phyloP scores from a whole-genome alignment of 1,140 invertebrate species.

The Dolichoris vasculosae region DNA sequence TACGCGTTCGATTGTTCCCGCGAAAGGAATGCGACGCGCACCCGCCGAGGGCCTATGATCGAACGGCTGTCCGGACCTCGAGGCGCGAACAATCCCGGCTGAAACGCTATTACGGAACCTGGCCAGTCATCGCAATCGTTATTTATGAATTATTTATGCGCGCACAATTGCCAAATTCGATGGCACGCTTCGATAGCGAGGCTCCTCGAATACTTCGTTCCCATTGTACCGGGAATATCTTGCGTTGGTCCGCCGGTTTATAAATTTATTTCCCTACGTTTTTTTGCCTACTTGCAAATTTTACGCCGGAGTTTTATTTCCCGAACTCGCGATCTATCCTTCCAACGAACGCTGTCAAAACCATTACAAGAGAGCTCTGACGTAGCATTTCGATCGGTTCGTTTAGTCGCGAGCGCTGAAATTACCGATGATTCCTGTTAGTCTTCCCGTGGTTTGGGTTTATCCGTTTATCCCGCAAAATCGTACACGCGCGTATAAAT shows the following conservation, averaged over 20 bases:
- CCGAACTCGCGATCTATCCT: not conserved
- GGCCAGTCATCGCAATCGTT: conserved; percentile 3
- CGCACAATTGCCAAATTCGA: not conserved
- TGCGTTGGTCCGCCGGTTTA: not conserved
- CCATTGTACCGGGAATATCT: not conserved
- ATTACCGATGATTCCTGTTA: not conserved
- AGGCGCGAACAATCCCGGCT: not conserved
- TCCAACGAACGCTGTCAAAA: not conserved
- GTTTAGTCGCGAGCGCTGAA: not conserved
- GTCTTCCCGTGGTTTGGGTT: too few relatives aligned
- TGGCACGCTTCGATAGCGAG: not conserved
- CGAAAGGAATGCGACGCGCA: not conserved
- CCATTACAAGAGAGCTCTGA: not conserved
- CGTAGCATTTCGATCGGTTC: not conserved
- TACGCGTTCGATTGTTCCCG: not conserved
- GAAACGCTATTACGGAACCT: not conserved
- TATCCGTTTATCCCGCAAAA: too few relatives aligned
- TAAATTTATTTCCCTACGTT: not conserved
- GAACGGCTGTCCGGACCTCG: not conserved
- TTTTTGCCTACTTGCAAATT: not conserved
- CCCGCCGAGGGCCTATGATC: not conserved
- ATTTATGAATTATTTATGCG: not conserved
- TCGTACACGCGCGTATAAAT: too few relatives aligned
- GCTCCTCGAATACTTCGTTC: not conserved
- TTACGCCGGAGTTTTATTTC: not conserved